Base-by-base conservation (phyloP, 2,888 invertebrate genomes). In the Belgica antarctica region DNA sequence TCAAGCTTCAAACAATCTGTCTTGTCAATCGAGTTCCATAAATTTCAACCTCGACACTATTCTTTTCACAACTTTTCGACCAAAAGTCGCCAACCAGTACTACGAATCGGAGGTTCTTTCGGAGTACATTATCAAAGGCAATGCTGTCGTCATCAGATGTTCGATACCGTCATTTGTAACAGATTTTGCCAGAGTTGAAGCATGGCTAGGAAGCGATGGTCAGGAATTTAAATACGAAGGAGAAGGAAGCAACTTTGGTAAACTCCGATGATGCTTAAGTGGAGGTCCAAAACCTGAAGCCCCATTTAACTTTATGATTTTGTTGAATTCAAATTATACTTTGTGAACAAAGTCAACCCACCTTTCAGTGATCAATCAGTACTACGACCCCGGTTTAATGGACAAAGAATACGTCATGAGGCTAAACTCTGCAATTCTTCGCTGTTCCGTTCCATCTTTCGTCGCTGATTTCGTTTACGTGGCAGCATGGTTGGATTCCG, bases 91-190 rank as follows among this genome's bases (percentile, higher is more conserved):
- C 71, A 89, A 90, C 77, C 92, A 94, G 81, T 90, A 89, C 79
- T 94, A 92, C 80, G 91, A 92, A 80, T 89, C 91, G 47, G 92
- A 93, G 81, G 89, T 90, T 74, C 90, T 92, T 74, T 92, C 92
- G 73, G 93, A 94, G 78, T 92, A 93, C 81, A 92, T 93, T 52
- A 93, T 94, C 75, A 86, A 89, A 74, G 92, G 93, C 68, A 94
- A 94, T 78, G 88, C 91, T 28, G 93, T 92, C 10, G 89, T 93
- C 71, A 82, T 94, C 59, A 92, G 92, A 80, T 94, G 93, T 82
- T 92, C 90, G 76, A 92, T 94, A 76, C 93, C 94, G 27, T 91
- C 91, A 73, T 94, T 93, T 79, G 92, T 93, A 71, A 89, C 91
- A 57, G 94, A 95, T 82, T 95, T 94, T 81, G 91, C 96, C 66